Evolutionary conservation across 2,888 invertebrate genomes (phyloP), one percentile per base, ranked within the genome.

Genomic region (Argyresthia albistria): DNA sequence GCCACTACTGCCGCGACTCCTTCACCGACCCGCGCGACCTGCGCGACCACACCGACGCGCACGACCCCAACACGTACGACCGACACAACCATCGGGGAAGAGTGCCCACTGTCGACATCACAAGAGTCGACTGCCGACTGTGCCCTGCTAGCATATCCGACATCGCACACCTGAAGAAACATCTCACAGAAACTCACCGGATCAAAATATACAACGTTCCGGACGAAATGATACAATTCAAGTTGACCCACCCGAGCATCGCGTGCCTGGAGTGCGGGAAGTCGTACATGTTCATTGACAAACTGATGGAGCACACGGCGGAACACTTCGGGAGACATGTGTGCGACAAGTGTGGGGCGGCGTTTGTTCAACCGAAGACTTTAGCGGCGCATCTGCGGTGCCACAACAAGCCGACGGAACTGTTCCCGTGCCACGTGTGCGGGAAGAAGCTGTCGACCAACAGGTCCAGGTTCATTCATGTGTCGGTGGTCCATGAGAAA

Each of bases 391-490:
- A 89, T 57, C 74, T 77, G 3, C 76, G 75, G 15, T 69, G 71
- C 0, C 84, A 84, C 55, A 84, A 69, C 51, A 88, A 79, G 57
- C 81, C 87, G 2, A 88, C 76, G 3, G 81, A 80, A 11, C 83
- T 73, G 15, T 80, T 80, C 53, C 79, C 80, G 0, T 91, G 91
- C 54, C 80, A 83, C 3, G 67, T 80, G 0, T 89, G 89, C 55
- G 86, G 84, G 0, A 88, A 87, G 54, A 74, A 70, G 11, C 66
- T 89, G 4, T 80, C 80, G 55, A 81, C 80, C 0, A 79, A 80
- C 14, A 80, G 83, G 53, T 82, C 80, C 35, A 63, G 73, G 8
- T 75, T 78, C 1, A 50, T 83, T 1, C 87, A 87, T 15, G 67
- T 82, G 0, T 76, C 80, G 0, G 82, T 78, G 0, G 74, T 82